Conservation (phyloP, 2,888 invertebrate genomes). For the Andrena fulva region DNA sequence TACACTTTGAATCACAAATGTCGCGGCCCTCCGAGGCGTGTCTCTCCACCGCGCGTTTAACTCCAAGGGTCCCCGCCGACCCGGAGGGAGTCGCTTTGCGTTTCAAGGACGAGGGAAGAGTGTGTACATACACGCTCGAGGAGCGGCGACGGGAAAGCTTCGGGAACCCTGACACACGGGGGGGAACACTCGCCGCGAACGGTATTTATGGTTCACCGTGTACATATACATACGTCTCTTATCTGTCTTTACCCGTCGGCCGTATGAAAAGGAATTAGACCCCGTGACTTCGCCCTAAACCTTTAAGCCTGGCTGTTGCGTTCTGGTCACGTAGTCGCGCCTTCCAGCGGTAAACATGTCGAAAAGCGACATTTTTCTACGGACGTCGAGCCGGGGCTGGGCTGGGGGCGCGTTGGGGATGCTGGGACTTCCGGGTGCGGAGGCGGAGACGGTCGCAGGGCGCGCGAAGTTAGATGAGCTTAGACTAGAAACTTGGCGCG, state of each 20-base stretch:
- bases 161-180: constrained; percentile 2
- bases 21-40: constrained; percentile 32
- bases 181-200: constrained; percentile 5
- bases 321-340: constrained; percentile 43
- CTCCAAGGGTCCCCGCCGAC: constrained; percentile 19
- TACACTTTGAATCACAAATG: constrained; percentile 56
- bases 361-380: constrained; percentile 34
- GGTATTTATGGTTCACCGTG: constrained; percentile 49
- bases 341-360: constrained; percentile 6
- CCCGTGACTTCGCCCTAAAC: constrained; percentile 42
- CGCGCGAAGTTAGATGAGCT: too few relatives aligned
- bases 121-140: neutral
- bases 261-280: constrained; percentile 53
- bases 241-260: constrained; percentile 48
- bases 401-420: neutral
- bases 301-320: constrained; percentile 31
- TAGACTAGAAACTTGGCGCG: too few relatives aligned
- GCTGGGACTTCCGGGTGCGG: neutral
- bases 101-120: constrained; percentile 33
- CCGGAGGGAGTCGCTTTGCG: constrained; percentile 7
- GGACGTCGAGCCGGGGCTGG: neutral
- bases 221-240: constrained; percentile 38
- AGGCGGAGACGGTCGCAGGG: neutral
- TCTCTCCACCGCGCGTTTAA: constrained; percentile 19
- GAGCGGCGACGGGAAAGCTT: constrained; percentile 25